These are phyloP conservation scores for Microctonus aethiopoides DNA, from an alignment of 2,888 invertebrate species.

Conservation along the genomic window DNA sequence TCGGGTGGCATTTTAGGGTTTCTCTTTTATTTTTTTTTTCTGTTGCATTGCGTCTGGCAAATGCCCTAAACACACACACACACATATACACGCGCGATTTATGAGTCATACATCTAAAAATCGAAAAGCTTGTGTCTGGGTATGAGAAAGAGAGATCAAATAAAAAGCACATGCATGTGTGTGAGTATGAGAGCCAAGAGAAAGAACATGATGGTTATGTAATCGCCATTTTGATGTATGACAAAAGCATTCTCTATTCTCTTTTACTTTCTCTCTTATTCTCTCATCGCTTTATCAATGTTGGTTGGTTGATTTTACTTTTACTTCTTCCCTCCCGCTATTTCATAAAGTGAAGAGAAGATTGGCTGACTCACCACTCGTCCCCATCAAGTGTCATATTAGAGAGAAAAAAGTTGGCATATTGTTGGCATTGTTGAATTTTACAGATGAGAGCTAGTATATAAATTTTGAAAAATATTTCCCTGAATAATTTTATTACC, in stretches of 20 bases:
- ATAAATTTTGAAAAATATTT: neutral
- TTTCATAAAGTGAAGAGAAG: neutral
- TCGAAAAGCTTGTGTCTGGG: neutral
- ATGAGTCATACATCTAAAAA: constrained; percentile 22
- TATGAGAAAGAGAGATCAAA: neutral
- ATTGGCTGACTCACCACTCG: constrained; percentile 4
- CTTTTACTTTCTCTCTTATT: neutral
- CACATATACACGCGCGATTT: neutral
- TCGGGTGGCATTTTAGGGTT: neutral
- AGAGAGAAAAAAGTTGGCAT: neutral
- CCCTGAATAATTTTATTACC: neutral
- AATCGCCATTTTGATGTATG: constrained; percentile 40
- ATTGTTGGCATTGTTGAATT: neutral
- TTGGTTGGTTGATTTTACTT: neutral
- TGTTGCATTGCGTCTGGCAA: constrained; percentile 15
- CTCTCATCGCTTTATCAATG: neutral
- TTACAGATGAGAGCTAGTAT: neutral
- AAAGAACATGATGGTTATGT: constrained; percentile 32
- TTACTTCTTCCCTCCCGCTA: neutral
- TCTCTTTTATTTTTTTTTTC: neutral
- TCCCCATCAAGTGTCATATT: constrained; percentile 4
- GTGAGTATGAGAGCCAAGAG: constrained; percentile 18
- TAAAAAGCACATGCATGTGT: neutral
- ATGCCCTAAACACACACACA: neutral
- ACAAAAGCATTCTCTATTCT: constrained; percentile 9